Evolutionary conservation across 1,140 invertebrate genomes (phyloP), one percentile per base, ranked within the genome.

Genomic region (Pseudobourletiella spinata): DNA sequence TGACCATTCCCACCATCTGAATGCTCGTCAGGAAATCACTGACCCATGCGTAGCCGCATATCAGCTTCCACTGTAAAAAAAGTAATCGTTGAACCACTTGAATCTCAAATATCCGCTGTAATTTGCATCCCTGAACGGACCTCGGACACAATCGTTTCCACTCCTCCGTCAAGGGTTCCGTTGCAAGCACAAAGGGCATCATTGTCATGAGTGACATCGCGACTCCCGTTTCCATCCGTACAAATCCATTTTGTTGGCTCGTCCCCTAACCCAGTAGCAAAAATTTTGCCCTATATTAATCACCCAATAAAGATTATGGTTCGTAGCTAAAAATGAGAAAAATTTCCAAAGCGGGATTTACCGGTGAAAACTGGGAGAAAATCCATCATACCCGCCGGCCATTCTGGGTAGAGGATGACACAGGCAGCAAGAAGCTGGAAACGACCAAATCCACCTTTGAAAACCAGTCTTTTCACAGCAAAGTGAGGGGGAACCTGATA

Each of bases 381-480:
- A 1, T 52, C 50, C 0, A 64, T 18, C 56, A 67, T 59, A 4
- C 30, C 65, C 8, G 43, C 43, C 25, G 65, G 61, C 1, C 59
- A 43, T 59, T 67, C 65, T 20, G 57, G 51, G 18, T 51, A 61
- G 16, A 61, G 28, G 22, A 64, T 64, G 14, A 42, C 32, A 39
- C 51, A 30, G 1, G 43, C 44, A 16, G 61, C 65, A 61, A 67
- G 59, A n/a, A 61, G 29, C 55, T 67, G 65, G 50, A 67, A 67
- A 28, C 43, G 20, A 26, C 61, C 61, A 32, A 60, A 67, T 15
- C 65, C 65, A 32, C 65, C 65, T 65, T 3, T 18, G 28, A 25
- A 24, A 42, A 57, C 16, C 14, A 57, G n/a, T n/a, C n/a, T 14
- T 16, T 16, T 2, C 14, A 44, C 6, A 44, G 15, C 3, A 32